These are phyloP conservation scores for Folsomia candida DNA, from an alignment of 2,888 invertebrate species.

Conservation along the genomic window DNA sequence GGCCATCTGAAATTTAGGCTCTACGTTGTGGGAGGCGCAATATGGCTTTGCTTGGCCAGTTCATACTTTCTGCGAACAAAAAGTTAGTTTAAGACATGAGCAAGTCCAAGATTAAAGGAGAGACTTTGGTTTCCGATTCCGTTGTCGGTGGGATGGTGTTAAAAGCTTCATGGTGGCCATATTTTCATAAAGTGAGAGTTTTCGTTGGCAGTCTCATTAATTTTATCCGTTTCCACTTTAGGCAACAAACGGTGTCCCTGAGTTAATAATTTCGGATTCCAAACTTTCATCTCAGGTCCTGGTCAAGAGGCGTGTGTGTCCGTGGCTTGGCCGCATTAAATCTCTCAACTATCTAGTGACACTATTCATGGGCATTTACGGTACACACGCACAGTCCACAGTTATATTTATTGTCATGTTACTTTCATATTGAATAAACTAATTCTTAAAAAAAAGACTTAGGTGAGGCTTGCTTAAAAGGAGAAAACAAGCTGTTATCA, in stretches of 20 bases:
- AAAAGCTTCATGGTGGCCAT: slow-evolving; percentile 40
- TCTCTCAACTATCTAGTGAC: not conserved
- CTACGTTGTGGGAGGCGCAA: too few species aligned
- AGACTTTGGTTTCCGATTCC: not conserved
- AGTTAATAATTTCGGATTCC: not conserved
- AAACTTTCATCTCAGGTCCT: not conserved
- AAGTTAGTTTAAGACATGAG: slow-evolving; percentile 8
- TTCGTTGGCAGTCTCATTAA: slow-evolving; percentile 30
- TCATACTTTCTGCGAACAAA: not conserved
- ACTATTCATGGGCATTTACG: not conserved
- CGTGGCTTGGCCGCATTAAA: not conserved
- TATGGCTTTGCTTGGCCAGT: not conserved
- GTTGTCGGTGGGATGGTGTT: slow-evolving; percentile 32
- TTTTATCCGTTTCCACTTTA: slow-evolving; percentile 17
- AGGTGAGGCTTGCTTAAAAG: too few species aligned
- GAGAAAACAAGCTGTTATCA: too few species aligned
- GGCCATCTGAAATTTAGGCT: too few species aligned
- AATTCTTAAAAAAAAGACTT: too few species aligned
- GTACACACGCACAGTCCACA: not conserved
- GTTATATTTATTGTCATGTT: too few species aligned
- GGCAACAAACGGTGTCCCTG: not conserved
- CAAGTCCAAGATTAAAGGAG: slow-evolving; percentile 18
- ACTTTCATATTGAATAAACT: too few species aligned
- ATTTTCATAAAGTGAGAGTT: slow-evolving; percentile 32
- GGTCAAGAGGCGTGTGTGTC: too few species aligned